phyloP scores from a whole-genome alignment of 2,888 invertebrate species.

The Monoplex corrugatus region DNA sequence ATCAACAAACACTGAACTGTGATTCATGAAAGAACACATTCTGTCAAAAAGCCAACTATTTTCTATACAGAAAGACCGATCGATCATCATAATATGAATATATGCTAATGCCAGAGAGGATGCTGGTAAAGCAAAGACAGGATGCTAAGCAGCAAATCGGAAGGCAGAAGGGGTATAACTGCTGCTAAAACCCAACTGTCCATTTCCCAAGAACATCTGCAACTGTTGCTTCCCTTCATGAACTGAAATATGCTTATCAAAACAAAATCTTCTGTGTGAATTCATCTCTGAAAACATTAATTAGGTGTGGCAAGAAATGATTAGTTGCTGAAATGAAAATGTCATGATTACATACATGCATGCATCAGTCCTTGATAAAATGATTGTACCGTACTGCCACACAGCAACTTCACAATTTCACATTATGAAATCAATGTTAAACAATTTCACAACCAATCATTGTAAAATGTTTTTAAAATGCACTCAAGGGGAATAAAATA shows the following conservation, averaged over 20 bases:
- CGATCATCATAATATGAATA: neutral
- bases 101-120: neutral
- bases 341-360: too few species aligned
- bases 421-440: too few species aligned
- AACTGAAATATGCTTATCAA: neutral
- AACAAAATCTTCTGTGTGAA: neutral
- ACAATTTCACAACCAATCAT: too few species aligned
- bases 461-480: too few species aligned
- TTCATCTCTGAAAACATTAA: slow-evolving; percentile 5
- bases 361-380: too few species aligned
- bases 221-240: slow-evolving; percentile 19
- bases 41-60: neutral
- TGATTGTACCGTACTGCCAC: too few species aligned
- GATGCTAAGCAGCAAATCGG: neutral
- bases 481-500: neutral
- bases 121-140: neutral
- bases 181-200: neutral
- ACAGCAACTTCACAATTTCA: too few species aligned
- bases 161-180: slow-evolving; percentile 32
- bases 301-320: slow-evolving; percentile 15
- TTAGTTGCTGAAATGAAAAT: slow-evolving; percentile 1
- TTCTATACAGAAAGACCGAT: too few species aligned
- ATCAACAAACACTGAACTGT: neutral
- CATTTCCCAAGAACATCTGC: neutral
- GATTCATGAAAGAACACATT: neutral